Evolutionary conservation across 2,888 invertebrate species (phyloP).

Genomic region (Synergus japonicus): DNA sequence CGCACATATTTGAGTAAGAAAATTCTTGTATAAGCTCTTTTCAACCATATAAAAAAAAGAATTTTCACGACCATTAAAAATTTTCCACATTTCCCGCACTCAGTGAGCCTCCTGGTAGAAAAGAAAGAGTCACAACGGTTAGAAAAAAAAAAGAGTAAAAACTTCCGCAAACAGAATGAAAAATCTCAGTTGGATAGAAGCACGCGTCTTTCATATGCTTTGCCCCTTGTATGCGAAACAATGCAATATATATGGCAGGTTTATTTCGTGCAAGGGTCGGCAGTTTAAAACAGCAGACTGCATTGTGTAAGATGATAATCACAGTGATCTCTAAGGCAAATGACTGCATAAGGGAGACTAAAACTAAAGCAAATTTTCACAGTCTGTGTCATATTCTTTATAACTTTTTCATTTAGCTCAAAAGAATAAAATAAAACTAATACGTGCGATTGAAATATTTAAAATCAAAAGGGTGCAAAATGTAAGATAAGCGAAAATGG

Average conservation of each 20-base stretch:
- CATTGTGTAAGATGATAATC: constrained; percentile 32
- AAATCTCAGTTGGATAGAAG: constrained; percentile 1
- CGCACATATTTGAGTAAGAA: constrained; percentile 22
- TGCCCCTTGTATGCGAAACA: not conserved
- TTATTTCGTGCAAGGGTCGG: not conserved
- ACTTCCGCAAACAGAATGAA: constrained; percentile 26
- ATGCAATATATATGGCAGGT: not conserved
- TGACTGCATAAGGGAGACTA: not conserved
- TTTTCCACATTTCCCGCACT: not conserved
- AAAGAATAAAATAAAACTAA: not conserved
- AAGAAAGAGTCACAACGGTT: not conserved
- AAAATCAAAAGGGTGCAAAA: no score
- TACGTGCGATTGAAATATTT: not conserved
- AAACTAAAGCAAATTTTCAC: not conserved
- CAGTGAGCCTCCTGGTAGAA: not conserved
- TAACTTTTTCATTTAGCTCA: not conserved
- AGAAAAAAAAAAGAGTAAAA: not conserved
- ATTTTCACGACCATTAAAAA: not conserved
- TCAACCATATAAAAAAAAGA: not conserved
- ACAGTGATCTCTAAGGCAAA: constrained; percentile 11
- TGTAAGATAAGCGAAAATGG: no score
- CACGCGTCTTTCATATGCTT: constrained; percentile 11
- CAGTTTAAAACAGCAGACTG: not conserved
- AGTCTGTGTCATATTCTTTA: not conserved
- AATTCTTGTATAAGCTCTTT: constrained; percentile 20